Conservation (phyloP, 2,888 invertebrate genomes). For the Cryptus armator region DNA sequence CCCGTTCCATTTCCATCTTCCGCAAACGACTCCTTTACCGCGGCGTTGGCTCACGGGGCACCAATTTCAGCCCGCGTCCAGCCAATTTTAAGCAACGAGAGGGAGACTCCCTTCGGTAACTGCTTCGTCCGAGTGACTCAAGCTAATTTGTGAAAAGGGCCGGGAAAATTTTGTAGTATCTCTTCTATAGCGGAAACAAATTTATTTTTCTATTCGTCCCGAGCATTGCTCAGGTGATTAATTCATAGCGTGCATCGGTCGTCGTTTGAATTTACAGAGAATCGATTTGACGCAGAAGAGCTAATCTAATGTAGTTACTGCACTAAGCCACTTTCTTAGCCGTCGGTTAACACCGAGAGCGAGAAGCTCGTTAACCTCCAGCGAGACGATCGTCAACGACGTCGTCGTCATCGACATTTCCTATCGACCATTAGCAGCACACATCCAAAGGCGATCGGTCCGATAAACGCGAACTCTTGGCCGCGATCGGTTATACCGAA, state of each 20-base stretch:
- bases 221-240: slow-evolving; percentile 16
- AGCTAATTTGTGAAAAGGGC: slow-evolving; percentile 13
- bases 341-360: slow-evolving; percentile 28
- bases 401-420: slow-evolving; percentile 37
- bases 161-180: not conserved
- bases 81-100: slow-evolving; percentile 51
- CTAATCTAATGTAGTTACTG: slow-evolving; percentile 48
- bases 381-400: slow-evolving; percentile 30
- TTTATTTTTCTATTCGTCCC: not conserved
- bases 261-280: slow-evolving; percentile 9
- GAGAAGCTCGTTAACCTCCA: slow-evolving; percentile 46
- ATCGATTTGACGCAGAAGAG: slow-evolving; percentile 34
- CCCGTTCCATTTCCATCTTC: slow-evolving; percentile 51
- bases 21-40: slow-evolving; percentile 41
- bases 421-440: slow-evolving; percentile 55
- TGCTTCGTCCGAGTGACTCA: slow-evolving; percentile 14
- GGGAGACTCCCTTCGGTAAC: not conserved
- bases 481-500: slow-evolving; percentile 41
- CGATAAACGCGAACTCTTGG: slow-evolving; percentile 53
- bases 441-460: slow-evolving; percentile 55
- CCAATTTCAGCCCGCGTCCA: slow-evolving; percentile 49
- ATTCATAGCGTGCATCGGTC: slow-evolving; percentile 25
- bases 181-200: not conserved
- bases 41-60: slow-evolving; percentile 29
- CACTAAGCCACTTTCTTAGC: not conserved